These are phyloP conservation scores for Istiophorus platypterus DNA, from an alignment of 2,113 vertebrate genomes.

Conservation along the genomic window DNA sequence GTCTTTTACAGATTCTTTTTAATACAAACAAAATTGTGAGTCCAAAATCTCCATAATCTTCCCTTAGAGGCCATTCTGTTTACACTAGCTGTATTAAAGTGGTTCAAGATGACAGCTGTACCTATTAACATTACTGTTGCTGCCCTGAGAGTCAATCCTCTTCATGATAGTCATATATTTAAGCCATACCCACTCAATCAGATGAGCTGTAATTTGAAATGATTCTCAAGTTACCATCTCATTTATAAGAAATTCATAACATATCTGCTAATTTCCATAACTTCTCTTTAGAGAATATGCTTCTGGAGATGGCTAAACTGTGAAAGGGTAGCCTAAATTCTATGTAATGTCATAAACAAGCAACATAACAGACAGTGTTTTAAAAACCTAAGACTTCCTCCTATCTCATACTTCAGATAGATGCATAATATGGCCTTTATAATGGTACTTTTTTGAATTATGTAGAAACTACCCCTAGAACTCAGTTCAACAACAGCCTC, in stretches of 20 bases:
- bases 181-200: slow-evolving; percentile 22
- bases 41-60: background rate
- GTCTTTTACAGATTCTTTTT: background rate
- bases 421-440: slow-evolving; percentile 10
- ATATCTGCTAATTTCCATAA: slow-evolving; percentile 49
- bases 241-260: slow-evolving; percentile 44
- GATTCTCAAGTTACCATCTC: slow-evolving; percentile 16
- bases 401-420: slow-evolving; percentile 17
- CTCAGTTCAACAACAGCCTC: slow-evolving; percentile 14
- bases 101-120: background rate
- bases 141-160: background rate
- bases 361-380: slow-evolving; percentile 41
- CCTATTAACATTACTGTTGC: background rate
- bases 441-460: slow-evolving; percentile 35
- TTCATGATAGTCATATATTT: slow-evolving; percentile 2
- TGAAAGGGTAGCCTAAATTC: slow-evolving; percentile 12
- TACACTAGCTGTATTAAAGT: background rate
- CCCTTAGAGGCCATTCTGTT: background rate
- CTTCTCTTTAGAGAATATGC: slow-evolving; percentile 31
- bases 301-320: slow-evolving; percentile 30
- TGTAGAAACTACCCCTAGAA: slow-evolving; percentile 31
- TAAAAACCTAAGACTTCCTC: slow-evolving; percentile 25
- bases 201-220: slow-evolving; percentile 33
- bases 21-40: background rate
- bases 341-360: slow-evolving; percentile 18